A percentile compares a stretch with the other conserved stretches of the same genome.
Conservation (phyloP, 2,113 vertebrate species). For the Coracopsis vasa region DNA sequence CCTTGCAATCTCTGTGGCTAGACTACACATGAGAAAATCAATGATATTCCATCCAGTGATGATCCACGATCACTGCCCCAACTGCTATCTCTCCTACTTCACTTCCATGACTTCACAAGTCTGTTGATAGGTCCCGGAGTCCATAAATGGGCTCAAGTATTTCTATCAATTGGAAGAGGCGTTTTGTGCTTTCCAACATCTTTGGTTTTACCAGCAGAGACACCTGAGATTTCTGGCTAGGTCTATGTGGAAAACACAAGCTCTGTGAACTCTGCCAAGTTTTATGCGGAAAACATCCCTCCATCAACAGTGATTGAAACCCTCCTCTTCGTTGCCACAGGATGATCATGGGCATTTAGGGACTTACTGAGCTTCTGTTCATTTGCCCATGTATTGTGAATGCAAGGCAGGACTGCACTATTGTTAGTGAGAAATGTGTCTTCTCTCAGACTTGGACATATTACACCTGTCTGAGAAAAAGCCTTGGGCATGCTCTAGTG, state of each 20-base stretch:
- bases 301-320: not conserved
- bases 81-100: not conserved
- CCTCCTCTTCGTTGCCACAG: not conserved
- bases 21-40: not conserved
- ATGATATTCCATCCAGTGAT: not conserved
- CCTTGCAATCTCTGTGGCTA: not conserved
- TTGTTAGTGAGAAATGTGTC: accelerated
- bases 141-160: not conserved
- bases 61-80: not conserved
- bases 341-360: not conserved
- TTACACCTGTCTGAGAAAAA: not conserved
- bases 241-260: not conserved
- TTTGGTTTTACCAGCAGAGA: not conserved
- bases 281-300: not conserved
- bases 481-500: not conserved
- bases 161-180: not conserved
- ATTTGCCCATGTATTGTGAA: not conserved
- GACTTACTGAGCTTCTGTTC: not conserved
- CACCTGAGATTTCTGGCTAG: not conserved
- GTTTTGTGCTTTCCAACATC: not conserved
- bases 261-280: not conserved
- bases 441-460: not conserved
- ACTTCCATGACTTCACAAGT: not conserved
- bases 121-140: not conserved
- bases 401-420: not conserved